Conservation (phyloP, 2,888 invertebrate genomes). For the Hirtodrosophila alboralis region DNA sequence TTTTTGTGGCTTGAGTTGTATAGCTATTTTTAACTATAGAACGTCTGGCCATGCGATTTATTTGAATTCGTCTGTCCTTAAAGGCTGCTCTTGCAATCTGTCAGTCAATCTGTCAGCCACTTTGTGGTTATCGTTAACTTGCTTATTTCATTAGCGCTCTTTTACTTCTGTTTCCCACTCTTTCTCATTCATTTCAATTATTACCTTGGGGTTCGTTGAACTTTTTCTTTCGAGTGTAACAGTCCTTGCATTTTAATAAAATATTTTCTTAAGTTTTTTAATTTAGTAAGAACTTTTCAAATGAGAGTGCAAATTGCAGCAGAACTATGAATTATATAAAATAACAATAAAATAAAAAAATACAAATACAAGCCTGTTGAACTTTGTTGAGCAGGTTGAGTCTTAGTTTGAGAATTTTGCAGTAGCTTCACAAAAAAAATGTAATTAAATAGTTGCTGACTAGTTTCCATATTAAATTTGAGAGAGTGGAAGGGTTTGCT, state of each 20-base stretch:
- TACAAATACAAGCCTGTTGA: no score
- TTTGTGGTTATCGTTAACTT: slow-evolving; percentile 26
- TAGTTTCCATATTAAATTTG: no score
- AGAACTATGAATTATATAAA: no score
- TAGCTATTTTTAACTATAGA: slow-evolving; percentile 25
- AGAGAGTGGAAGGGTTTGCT: no score
- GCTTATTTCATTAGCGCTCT: slow-evolving; percentile 33
- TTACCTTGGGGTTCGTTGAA: slow-evolving; percentile 3
- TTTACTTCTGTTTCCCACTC: no score
- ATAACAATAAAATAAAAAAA: no score
- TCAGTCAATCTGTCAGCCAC: slow-evolving; percentile 31
- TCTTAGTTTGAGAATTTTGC: no score
- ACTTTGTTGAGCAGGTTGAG: no score
- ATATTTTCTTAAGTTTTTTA: neutral
- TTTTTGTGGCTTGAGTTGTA: slow-evolving; percentile 8
- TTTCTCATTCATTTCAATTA: slow-evolving; percentile 15
- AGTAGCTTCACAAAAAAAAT: no score
- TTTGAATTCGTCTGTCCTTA: slow-evolving; percentile 19
- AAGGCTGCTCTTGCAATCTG: slow-evolving; percentile 26
- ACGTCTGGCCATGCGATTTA: slow-evolving; percentile 27
- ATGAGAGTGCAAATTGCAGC: no score
- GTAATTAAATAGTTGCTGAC: no score
- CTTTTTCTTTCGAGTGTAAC: neutral
- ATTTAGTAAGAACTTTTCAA: neutral
- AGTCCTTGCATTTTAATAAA: neutral